A percentile compares a stretch with the other conserved stretches of the same genome.
phyloP scores from a whole-genome alignment of 2,888 invertebrate genomes.

The Andrena flavipes region DNA sequence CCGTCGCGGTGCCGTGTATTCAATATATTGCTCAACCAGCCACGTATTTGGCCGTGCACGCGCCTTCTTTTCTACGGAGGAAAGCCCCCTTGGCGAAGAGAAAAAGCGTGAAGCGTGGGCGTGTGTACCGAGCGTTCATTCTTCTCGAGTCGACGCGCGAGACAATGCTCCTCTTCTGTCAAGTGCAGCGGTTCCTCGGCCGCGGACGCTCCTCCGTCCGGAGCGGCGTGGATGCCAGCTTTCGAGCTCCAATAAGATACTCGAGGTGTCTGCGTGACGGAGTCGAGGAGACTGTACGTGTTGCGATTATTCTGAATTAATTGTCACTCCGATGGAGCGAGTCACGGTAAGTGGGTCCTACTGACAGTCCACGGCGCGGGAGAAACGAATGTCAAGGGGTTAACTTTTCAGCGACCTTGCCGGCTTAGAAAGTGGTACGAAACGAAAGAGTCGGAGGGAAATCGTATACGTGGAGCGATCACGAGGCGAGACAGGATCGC shows the following conservation, averaged over 20 bases:
- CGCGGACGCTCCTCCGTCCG: too few relatives aligned
- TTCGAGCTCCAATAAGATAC: too few relatives aligned
- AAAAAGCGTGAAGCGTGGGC: constrained; percentile 42
- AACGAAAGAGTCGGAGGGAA: constrained; percentile 13
- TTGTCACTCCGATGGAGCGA: too few relatives aligned
- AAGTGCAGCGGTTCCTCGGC: constrained; percentile 38
- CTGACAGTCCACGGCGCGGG: constrained; percentile 3
- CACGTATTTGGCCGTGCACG: constrained; percentile 21
- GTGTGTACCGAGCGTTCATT: constrained; percentile 50
- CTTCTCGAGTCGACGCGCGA: constrained; percentile 46
- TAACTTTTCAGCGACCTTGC: constrained; percentile 5
- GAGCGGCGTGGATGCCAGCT: too few relatives aligned
- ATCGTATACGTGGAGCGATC: constrained; percentile 35
- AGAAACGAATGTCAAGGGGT: background rate
- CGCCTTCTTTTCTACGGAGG: constrained; percentile 16
- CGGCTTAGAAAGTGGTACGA: constrained; percentile 15
- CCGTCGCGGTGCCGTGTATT: constrained; percentile 27
- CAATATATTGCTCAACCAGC: constrained; percentile 22
- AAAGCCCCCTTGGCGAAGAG: constrained; percentile 3
- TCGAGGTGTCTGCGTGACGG: too few relatives aligned
- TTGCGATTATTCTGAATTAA: too few relatives aligned
- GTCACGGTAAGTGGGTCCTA: background rate
- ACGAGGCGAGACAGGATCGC: constrained; percentile 30
- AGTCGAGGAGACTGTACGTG: too few relatives aligned
- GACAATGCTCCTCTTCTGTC: constrained; percentile 61